Evolutionary conservation across 2,113 vertebrate species (phyloP).

Genomic region (Chelonoidis abingdonii): DNA sequence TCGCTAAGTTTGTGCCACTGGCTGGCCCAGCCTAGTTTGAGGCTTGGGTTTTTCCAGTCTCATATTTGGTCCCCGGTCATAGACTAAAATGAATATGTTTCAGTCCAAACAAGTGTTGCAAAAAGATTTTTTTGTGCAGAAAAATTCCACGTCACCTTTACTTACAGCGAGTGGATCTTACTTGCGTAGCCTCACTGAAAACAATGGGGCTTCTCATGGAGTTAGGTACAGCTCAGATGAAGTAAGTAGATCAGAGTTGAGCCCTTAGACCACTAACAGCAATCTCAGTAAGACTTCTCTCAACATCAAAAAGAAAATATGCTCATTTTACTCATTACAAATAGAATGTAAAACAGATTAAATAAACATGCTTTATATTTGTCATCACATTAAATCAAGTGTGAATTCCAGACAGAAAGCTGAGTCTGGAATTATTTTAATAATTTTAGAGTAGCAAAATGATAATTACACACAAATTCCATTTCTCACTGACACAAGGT

Average conservation of each 20-base stretch:
- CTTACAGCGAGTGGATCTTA: neutral
- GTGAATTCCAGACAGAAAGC: rapidly evolving
- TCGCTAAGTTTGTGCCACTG: no score
- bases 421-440: neutral
- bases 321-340: rapidly evolving
- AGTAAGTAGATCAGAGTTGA: neutral
- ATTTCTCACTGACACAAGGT: neutral
- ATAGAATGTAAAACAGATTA: rapidly evolving
- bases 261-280: rapidly evolving
- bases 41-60: no score
- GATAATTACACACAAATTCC: neutral
- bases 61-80: rapidly evolving
- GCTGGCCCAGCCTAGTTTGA: neutral
- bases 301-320: neutral
- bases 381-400: rapidly evolving
- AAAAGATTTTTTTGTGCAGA: neutral
- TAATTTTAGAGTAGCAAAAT: neutral
- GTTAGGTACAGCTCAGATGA: neutral
- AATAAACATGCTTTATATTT: rapidly evolving
- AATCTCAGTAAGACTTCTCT: neutral
- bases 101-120: neutral
- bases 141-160: rapidly evolving
- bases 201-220: neutral
- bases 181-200: no score
- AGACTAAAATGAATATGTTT: rapidly evolving